Evolutionary conservation across 1,140 invertebrate genomes (phyloP).

Genomic region (Daktulosphaira vitifoliae): DNA sequence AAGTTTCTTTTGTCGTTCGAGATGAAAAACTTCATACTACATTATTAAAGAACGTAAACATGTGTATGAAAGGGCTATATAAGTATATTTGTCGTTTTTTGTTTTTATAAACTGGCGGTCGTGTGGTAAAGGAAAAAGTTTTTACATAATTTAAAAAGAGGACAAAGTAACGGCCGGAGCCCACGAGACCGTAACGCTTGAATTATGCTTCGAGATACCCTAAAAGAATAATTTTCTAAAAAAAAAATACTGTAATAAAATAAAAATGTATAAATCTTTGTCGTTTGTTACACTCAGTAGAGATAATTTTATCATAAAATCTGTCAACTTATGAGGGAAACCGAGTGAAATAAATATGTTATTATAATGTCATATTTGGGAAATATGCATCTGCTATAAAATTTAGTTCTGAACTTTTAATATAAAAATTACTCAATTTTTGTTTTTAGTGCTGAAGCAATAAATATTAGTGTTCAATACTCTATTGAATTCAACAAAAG

Average conservation of each 20-base stretch:
- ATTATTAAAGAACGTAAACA: conserved; percentile 16
- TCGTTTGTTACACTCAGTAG: conserved; percentile 29
- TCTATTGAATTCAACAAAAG: too few relatives aligned
- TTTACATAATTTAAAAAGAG: conserved; percentile 31
- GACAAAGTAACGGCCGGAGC: conserved; percentile 26
- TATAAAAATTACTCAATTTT: too few relatives aligned
- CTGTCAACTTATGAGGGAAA: conserved; percentile 29
- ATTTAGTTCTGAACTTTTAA: too few relatives aligned
- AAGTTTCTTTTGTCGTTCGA: conserved; percentile 17
- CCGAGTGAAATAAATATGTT: conserved; percentile 26
- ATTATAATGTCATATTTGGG: conserved; percentile 18
- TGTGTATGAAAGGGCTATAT: not conserved
- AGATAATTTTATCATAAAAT: conserved; percentile 31
- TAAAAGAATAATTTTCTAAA: conserved; percentile 5
- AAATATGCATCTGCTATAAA: too few relatives aligned
- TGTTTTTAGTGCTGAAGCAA: too few relatives aligned
- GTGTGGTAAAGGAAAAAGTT: conserved; percentile 18
- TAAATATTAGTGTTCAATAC: too few relatives aligned
- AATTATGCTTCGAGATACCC: conserved; percentile 29
- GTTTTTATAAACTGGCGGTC: conserved; percentile 6
- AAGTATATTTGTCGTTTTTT: conserved; percentile 14
- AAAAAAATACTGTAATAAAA: not conserved
- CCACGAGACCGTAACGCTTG: conserved; percentile 30
- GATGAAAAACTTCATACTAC: conserved; percentile 16
- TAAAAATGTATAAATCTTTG: not conserved